These are phyloP conservation scores for Euura lappo DNA, from an alignment of 1,140 invertebrate species.

Conservation along the genomic window DNA sequence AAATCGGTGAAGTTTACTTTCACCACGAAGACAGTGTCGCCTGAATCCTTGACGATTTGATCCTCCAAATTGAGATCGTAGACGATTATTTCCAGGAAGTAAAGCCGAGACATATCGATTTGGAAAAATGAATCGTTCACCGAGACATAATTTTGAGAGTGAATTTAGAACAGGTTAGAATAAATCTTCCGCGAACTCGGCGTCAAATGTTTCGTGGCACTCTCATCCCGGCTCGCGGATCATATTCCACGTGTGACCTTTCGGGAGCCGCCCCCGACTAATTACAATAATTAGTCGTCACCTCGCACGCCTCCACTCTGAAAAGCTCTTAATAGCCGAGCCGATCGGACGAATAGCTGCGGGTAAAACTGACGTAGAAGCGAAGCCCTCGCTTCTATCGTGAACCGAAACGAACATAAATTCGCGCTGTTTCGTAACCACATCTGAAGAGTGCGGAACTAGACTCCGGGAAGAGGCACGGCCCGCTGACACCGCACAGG, in stretches of 20 bases:
- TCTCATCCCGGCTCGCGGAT: no score
- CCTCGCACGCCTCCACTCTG: neutral
- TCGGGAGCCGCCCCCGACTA: neutral
- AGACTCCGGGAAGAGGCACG: neutral
- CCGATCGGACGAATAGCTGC: neutral
- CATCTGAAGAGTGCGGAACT: neutral
- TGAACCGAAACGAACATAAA: no score
- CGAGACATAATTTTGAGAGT: neutral
- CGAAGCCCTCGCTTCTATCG: no score
- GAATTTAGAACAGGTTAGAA: neutral
- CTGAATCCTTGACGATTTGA: conserved; percentile 20
- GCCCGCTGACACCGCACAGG: neutral
- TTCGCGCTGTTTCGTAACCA: no score
- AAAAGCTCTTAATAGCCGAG: neutral
- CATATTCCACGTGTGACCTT: neutral
- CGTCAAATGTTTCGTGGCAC: no score
- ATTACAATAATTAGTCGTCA: conserved; percentile 3
- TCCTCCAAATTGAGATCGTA: neutral
- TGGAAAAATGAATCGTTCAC: neutral
- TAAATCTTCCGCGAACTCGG: neutral
- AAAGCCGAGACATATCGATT: conserved; percentile 16
- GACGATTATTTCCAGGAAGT: conserved; percentile 16
- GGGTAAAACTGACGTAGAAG: neutral
- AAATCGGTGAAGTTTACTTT: conserved; percentile 23
- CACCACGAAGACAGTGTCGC: conserved; percentile 16